A percentile compares a stretch with the other conserved stretches of the same genome.
These are phyloP conservation scores for Brachionus paranguensis DNA, from an alignment of 1,140 invertebrate species.

Conservation along the genomic window DNA sequence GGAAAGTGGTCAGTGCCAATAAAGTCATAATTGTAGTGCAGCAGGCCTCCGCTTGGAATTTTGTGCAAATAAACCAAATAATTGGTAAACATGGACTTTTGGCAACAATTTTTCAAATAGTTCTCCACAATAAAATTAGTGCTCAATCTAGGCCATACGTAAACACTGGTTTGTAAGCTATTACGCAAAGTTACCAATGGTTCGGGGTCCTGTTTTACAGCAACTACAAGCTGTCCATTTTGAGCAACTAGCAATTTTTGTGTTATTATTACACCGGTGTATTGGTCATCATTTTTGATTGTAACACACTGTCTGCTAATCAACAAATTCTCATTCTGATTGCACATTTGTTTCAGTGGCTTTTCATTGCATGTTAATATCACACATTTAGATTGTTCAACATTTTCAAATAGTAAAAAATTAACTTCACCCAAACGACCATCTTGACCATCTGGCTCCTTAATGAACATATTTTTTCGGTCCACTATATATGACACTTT, in stretches of 20 bases:
- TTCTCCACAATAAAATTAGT: constrained; percentile 33
- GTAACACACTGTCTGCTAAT: constrained; percentile 19
- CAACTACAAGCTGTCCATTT: neutral
- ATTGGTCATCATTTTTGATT: neutral
- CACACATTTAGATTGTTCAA: constrained; percentile 15
- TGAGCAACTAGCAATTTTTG: constrained; percentile 13
- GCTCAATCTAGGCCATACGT: constrained; percentile 23
- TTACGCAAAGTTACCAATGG: neutral
- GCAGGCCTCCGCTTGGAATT: neutral
- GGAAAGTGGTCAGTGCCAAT: constrained; percentile 29
- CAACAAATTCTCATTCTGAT: constrained; percentile 6
- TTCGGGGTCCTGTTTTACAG: neutral
- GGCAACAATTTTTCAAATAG: constrained; percentile 25
- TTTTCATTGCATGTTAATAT: constrained; percentile 3
- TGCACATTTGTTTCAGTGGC: constrained; percentile 15
- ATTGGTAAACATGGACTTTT: neutral
- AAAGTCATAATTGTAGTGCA: constrained; percentile 30
- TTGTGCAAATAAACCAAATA: neutral
- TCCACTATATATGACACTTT: neutral
- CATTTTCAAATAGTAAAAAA: neutral
- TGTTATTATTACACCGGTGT: neutral
- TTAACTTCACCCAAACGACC: neutral
- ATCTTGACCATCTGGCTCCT: neutral
- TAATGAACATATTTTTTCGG: neutral
- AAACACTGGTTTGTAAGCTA: neutral